Base-by-base conservation (phyloP, 2,113 vertebrate species). In the Leucopternis melanops region DNA sequence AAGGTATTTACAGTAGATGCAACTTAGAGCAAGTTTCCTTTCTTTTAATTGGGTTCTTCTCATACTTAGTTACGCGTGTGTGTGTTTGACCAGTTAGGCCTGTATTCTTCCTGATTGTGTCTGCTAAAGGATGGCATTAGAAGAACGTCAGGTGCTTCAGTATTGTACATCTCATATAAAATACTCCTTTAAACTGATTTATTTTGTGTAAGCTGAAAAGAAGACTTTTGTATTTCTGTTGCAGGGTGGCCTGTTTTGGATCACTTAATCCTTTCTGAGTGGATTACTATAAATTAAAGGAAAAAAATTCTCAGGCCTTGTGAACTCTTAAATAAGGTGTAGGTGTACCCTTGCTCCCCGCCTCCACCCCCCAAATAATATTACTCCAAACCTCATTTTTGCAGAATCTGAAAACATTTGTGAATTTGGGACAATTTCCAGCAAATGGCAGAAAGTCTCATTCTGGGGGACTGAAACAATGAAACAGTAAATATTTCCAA, bases 391-490 rank as follows among this genome's bases (percentile, higher is more conserved):
- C 29, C 17, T 42, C 27, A 57, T 69, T 81, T 92, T 63, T 87
- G 32, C 15, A 47, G 57, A 89, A 52, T 71, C 73, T 52, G 61
- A 91, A 87, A 94, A 71, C 52, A 75, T 79, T 81, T 45, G 29
- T 86, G 69, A 72, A 87, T 85, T 81, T 84, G 83, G 91, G 72
- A 78, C n/a, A 54, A 50, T 58, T 94, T 94, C 89, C 86, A 94
- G 83, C 69, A 95, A 91, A 57, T 40, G 57, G 77, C 44, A 89
- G 73, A 81, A 81, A 44, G 65, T 70, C 38, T 86, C 44, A 45
- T 87, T 81, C 57, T 81, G 52, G 31, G 81, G 16, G 45, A 79
- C 36, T n/a, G 58, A 75, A 95, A 89, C 81, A 91, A 72, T 42
- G 61, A 84, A 84, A 72, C 34, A 47, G 52, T 81, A 91, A 92